Percentiles rank a stretch among this genome's conserved stretches.
Conservation (phyloP, 1,140 invertebrate genomes). For the Tetramorium simillimum region DNA sequence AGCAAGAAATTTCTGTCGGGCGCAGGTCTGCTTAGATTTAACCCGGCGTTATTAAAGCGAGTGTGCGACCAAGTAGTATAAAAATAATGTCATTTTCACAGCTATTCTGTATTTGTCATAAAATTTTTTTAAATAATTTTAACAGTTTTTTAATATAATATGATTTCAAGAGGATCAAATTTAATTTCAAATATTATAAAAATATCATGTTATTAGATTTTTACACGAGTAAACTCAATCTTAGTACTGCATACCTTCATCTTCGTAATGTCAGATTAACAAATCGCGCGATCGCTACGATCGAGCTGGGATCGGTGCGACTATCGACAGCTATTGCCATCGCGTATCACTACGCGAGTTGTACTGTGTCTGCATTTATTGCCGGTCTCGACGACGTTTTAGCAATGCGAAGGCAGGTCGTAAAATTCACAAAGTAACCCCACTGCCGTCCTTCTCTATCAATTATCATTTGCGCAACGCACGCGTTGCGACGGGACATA, state of each 20-base stretch:
- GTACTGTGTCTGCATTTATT: slow-evolving; percentile 3
- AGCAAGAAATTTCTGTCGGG: background rate
- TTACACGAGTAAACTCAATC: background rate
- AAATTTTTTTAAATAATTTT: background rate
- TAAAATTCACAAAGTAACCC: slow-evolving; percentile 31
- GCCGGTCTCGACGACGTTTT: background rate
- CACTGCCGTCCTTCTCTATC: slow-evolving; percentile 36
- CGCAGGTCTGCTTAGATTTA: background rate
- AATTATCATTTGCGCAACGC: slow-evolving; percentile 51
- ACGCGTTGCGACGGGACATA: slow-evolving; percentile 57
- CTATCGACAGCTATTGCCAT: background rate
- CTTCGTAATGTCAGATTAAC: background rate
- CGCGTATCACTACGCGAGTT: background rate
- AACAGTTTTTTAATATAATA: background rate
- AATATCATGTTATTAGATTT: background rate
- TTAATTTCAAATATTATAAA: background rate
- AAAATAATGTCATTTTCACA: background rate
- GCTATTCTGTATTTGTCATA: background rate
- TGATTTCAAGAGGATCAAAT: background rate
- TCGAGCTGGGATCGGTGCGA: background rate
- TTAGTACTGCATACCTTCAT: background rate
- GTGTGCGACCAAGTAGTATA: background rate
- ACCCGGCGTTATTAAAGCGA: background rate
- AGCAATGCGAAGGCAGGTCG: slow-evolving; percentile 25
- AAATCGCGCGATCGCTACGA: background rate